Percentiles rank a stretch among this genome's conserved stretches.
These are phyloP conservation scores for Thermophis baileyi DNA, from an alignment of 2,113 vertebrate genomes.

Conservation along the genomic window DNA sequence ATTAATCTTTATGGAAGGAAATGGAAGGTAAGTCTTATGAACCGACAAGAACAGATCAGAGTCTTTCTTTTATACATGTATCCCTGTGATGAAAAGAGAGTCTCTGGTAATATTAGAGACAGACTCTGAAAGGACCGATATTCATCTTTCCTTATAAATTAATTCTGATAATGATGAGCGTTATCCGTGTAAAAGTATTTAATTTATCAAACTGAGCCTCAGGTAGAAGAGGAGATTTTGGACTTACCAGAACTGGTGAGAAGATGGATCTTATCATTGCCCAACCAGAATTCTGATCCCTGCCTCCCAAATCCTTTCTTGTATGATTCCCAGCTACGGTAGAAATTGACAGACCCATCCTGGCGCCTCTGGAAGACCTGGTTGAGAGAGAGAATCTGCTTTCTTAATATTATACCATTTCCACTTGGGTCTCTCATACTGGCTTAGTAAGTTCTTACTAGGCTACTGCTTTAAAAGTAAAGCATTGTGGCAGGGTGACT, in stretches of 20 bases:
- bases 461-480: neutral
- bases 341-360: slow-evolving; percentile 50
- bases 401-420: neutral
- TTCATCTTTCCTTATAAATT: neutral
- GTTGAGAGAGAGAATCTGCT: neutral
- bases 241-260: slow-evolving; percentile 8
- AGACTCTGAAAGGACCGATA: neutral
- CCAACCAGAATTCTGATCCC: slow-evolving; percentile 20
- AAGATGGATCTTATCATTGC: slow-evolving; percentile 28
- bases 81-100: no score
- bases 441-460: neutral
- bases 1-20: neutral
- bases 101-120: neutral
- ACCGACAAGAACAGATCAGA: neutral
- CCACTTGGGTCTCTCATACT: neutral
- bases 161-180: neutral
- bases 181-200: neutral
- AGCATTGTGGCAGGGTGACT: neutral
- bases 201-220: neutral
- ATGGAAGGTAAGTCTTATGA: neutral
- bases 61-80: neutral
- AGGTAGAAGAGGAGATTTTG: neutral
- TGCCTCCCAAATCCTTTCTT: slow-evolving; percentile 52
- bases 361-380: slow-evolving; percentile 48
- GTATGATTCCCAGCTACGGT: slow-evolving; percentile 42